Conservation (phyloP, 2,113 vertebrate genomes). For the Calidris pygmaea region DNA sequence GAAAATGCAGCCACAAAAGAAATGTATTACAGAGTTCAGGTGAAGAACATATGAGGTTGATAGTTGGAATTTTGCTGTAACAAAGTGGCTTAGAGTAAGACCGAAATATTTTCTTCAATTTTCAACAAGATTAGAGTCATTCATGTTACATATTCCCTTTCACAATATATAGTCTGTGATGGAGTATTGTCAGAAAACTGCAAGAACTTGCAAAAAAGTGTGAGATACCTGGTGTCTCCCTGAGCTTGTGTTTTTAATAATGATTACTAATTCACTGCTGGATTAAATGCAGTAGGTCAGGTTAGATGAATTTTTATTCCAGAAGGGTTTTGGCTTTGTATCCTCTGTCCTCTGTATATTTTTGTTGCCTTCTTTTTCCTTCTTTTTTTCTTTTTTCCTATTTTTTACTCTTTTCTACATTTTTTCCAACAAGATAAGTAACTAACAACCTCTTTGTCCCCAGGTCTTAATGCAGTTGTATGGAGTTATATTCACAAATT, state of each 20-base stretch:
- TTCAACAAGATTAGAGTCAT: neutral
- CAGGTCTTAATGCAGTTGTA: neutral
- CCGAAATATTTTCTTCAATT: neutral
- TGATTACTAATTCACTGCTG: neutral
- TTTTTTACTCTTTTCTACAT: neutral
- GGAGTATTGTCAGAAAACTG: neutral
- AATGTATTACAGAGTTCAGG: neutral
- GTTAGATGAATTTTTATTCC: neutral
- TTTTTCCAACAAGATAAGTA: neutral
- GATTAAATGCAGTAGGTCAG: neutral
- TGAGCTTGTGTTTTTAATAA: neutral
- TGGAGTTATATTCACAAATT: neutral
- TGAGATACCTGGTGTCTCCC: neutral
- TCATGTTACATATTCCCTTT: neutral
- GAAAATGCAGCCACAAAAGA: neutral
- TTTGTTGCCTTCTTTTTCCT: neutral
- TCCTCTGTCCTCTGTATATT: neutral
- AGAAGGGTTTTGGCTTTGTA: neutral
- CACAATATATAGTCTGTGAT: neutral
- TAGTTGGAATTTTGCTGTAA: neutral
- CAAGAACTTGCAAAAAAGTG: neutral
- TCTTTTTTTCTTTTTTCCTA: neutral
- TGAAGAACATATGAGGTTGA: neutral
- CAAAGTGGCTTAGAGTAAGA: neutral
- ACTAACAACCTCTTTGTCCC: neutral